Percentiles rank a stretch among this genome's conserved stretches.
phyloP scores from a whole-genome alignment of 2,888 invertebrate genomes.

The Halocaridina rubra region DNA sequence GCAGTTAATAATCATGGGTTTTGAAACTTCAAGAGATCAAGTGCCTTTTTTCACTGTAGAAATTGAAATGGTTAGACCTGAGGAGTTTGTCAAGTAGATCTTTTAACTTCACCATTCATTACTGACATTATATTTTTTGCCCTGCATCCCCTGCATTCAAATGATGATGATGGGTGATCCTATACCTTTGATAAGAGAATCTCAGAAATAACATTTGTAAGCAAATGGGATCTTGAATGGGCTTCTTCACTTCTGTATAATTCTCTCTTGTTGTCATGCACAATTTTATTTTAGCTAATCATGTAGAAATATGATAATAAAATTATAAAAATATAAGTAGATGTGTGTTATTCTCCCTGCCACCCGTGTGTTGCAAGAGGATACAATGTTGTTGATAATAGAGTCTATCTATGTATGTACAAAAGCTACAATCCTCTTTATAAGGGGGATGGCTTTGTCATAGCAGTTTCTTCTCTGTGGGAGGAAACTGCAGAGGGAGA shows the following conservation, averaged over 20 bases:
- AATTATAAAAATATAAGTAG: constrained; percentile 17
- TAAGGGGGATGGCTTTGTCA: no score
- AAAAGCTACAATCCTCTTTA: no score
- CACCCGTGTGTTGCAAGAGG: no score
- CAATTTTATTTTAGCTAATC: constrained; percentile 57
- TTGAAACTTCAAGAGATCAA: constrained; percentile 41
- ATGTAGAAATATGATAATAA: constrained; percentile 57
- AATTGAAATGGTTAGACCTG: constrained; percentile 33
- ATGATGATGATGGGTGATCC: not conserved
- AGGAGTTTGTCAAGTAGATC: constrained; percentile 41
- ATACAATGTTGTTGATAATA: not conserved
- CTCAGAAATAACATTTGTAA: not conserved
- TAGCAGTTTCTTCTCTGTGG: not conserved
- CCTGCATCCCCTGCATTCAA: constrained; percentile 16
- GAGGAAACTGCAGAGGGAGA: not conserved
- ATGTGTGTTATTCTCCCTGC: not conserved
- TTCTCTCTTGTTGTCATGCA: constrained; percentile 57
- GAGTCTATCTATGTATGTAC: no score
- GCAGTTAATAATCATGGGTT: no score
- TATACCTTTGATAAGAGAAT: not conserved
- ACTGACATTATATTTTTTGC: constrained; percentile 11
- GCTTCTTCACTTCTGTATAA: constrained; percentile 54
- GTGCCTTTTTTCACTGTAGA: constrained; percentile 54
- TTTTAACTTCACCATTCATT: constrained; percentile 47
- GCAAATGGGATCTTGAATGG: constrained; percentile 17